These are phyloP conservation scores for Psilopsiagon aurifrons DNA, from an alignment of 2,113 vertebrate species.

Conservation along the genomic window DNA sequence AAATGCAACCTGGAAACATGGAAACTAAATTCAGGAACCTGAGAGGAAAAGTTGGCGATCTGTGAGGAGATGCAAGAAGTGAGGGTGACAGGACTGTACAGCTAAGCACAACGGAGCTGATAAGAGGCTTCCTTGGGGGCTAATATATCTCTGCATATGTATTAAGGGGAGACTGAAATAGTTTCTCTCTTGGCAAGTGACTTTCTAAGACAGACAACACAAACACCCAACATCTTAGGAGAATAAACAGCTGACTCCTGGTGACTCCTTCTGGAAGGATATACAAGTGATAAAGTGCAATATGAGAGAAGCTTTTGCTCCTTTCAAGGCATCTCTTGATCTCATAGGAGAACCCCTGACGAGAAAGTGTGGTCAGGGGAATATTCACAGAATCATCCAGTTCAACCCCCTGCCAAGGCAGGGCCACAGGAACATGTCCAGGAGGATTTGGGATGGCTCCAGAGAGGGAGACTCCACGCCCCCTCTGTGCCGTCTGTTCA, in stretches of 20 bases:
- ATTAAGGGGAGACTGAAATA: not conserved
- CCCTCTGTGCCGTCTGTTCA: not conserved
- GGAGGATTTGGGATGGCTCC: accelerated
- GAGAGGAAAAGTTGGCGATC: not conserved
- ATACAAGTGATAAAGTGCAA: not conserved
- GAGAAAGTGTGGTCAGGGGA: not conserved
- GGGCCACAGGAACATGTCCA: not conserved
- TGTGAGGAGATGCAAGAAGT: not conserved
- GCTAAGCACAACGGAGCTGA: not conserved
- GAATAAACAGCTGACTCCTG: not conserved
- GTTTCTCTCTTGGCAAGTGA: not conserved
- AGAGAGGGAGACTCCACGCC: not conserved
- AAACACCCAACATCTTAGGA: not conserved
- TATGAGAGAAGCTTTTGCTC: not conserved
- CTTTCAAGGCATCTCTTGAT: not conserved
- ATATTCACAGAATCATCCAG: not conserved
- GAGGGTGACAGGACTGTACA: not conserved
- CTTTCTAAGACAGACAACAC: not conserved
- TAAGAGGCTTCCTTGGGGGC: not conserved
- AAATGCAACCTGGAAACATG: not conserved
- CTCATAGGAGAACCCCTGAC: not conserved
- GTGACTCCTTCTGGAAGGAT: not conserved
- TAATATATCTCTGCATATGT: not conserved
- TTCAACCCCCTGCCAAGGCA: not conserved
- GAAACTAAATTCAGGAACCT: not conserved